A percentile compares a stretch with the other conserved stretches of the same genome.
Evolutionary conservation across 2,888 invertebrate genomes (phyloP).

Genomic region (Eristalis pertinax): DNA sequence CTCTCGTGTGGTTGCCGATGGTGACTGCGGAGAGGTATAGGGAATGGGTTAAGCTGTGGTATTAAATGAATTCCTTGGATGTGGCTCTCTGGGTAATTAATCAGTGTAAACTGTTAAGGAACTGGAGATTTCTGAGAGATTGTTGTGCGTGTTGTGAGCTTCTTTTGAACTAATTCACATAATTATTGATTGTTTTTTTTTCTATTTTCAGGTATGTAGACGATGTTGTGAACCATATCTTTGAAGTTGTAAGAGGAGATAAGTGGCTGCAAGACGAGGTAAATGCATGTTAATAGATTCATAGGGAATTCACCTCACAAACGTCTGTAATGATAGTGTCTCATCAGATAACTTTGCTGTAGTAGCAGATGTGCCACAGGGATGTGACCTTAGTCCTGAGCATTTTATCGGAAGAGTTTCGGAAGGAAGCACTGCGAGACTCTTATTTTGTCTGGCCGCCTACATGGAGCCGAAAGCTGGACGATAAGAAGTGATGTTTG

Average conservation of each 20-base stretch:
- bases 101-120: conserved; percentile 11
- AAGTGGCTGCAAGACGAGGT: not conserved
- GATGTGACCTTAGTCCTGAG: too few species aligned
- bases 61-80: conserved; percentile 24
- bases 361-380: too few species aligned
- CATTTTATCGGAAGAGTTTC: too few species aligned
- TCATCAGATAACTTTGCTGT: too few species aligned
- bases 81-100: conserved; percentile 20
- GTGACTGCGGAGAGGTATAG: not conserved
- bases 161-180: not conserved
- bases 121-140: not conserved
- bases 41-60: conserved; percentile 13
- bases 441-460: too few species aligned
- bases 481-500: too few species aligned
- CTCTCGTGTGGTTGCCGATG: not conserved
- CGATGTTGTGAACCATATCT: not conserved
- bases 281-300: not conserved
- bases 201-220: conserved; percentile 56
- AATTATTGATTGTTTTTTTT: conserved; percentile 12
- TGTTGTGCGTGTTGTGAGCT: not conserved
- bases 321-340: too few species aligned
- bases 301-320: too few species aligned
- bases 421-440: too few species aligned
- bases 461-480: too few species aligned
- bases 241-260: not conserved